Percentiles rank a stretch among this genome's conserved stretches.
Conservation (phyloP, 2,797 vertebrate genomes). For the Macroramphosus scolopax region DNA sequence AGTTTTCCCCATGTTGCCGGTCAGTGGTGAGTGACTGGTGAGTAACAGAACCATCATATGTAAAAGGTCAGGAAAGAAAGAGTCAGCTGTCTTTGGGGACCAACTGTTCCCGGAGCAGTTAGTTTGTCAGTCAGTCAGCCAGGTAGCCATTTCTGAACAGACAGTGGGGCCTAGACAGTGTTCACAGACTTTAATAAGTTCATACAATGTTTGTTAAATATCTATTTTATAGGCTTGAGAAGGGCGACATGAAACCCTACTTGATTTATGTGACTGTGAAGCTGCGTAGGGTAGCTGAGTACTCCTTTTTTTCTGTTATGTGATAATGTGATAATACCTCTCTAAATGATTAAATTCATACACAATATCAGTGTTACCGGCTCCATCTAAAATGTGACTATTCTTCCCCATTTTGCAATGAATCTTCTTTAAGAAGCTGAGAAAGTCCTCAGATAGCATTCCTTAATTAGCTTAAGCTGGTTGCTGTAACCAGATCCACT, state of each 20-base stretch:
- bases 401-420: slow-evolving; percentile 75
- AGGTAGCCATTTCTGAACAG: slow-evolving; percentile 65
- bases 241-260: slow-evolving; percentile 1
- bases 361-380: too few species aligned
- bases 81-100: slow-evolving; percentile 70
- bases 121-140: slow-evolving; percentile 43
- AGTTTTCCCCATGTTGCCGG: slow-evolving; percentile 64
- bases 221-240: too few species aligned
- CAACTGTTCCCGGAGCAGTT: slow-evolving; percentile 65
- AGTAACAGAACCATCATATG: slow-evolving; percentile 63
- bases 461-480: slow-evolving; percentile 83
- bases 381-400: slow-evolving; percentile 38
- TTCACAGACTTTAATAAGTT: too few species aligned
- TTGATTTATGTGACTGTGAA: slow-evolving; percentile 6
- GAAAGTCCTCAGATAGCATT: slow-evolving; percentile 82
- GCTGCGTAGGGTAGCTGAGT: slow-evolving; percentile 9
- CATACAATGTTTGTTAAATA: too few species aligned
- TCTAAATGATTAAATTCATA: too few species aligned
- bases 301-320: slow-evolving; percentile 8
- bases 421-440: slow-evolving; percentile 82
- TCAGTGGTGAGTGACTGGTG: slow-evolving; percentile 72
- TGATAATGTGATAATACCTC: slow-evolving; percentile 15
- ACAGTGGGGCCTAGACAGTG: slow-evolving; percentile 27
- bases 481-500: slow-evolving; percentile 84
- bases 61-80: slow-evolving; percentile 70